Conservation (phyloP, 2,797 vertebrate genomes). For the Sebastolobus alascanus region DNA sequence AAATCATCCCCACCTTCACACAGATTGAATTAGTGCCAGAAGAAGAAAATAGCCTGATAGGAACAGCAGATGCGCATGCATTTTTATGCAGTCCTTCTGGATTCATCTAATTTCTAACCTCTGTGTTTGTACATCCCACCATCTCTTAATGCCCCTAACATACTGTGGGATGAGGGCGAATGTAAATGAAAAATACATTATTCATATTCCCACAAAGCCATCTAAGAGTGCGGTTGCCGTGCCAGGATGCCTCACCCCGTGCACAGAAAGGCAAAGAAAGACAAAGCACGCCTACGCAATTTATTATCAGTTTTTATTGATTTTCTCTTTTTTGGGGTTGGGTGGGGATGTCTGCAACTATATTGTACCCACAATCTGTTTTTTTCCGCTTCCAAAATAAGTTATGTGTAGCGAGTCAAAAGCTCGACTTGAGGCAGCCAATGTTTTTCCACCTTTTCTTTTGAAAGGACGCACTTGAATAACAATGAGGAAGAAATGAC, state of each 20-base stretch:
- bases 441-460: conserved; percentile 57
- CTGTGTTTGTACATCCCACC: conserved; percentile 68
- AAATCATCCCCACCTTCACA: conserved; percentile 65
- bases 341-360: conserved; percentile 57
- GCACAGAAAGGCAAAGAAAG: conserved; percentile 60
- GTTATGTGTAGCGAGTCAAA: conserved; percentile 64
- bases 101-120: conserved; percentile 74
- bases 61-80: conserved; percentile 66
- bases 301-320: conserved; percentile 78
- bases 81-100: conserved; percentile 63
- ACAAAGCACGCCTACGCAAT: conserved; percentile 69
- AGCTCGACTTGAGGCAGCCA: conserved; percentile 51
- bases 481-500: conserved; percentile 66
- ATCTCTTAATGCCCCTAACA: conserved; percentile 73
- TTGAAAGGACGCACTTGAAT: conserved; percentile 72
- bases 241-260: conserved; percentile 52
- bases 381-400: conserved; percentile 63
- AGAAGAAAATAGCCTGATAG: conserved; percentile 60
- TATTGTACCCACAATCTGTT: conserved; percentile 69
- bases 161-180: conserved; percentile 71
- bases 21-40: conserved; percentile 66
- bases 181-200: conserved; percentile 82
- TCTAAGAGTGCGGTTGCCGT: conserved; percentile 52
- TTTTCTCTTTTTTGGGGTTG: conserved; percentile 53
- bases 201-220: conserved; percentile 74